Evolutionary conservation across 2,888 invertebrate species (phyloP).

Genomic region (Caenorhabditis auriculariae): DNA sequence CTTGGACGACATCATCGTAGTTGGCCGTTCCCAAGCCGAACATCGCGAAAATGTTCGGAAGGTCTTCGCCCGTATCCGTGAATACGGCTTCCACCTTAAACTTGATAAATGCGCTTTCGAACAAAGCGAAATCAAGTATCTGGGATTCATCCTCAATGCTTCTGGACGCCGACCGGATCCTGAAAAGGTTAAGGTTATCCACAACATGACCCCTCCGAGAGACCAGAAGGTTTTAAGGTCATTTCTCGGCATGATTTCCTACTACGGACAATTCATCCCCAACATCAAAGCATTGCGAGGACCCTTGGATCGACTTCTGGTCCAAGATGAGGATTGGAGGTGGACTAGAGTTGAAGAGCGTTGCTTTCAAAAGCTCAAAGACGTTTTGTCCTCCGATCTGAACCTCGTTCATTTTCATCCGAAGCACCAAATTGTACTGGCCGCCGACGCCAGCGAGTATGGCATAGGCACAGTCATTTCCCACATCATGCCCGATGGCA

Average conservation of each 20-base stretch:
- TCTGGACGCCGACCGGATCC: conserved; percentile 15
- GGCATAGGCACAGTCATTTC: no score
- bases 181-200: conserved; percentile 9
- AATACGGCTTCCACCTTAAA: conserved; percentile 13
- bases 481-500: conserved; percentile 11
- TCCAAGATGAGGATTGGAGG: no score
- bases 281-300: no score
- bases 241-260: conserved; percentile 16
- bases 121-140: conserved; percentile 8
- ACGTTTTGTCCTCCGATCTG: no score
- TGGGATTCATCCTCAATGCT: conserved; percentile 15
- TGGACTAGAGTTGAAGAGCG: no score
- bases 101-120: conserved; percentile 14
- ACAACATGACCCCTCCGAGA: conserved; percentile 10
- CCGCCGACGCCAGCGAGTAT: no score
- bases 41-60: conserved; percentile 11
- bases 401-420: no score
- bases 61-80: conserved; percentile 10
- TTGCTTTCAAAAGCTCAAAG: no score
- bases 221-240: conserved; percentile 5
- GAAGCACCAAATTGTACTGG: no score
- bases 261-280: no score
- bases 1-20: conserved; percentile 35
- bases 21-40: conserved; percentile 7
- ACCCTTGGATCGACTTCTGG: no score